These are phyloP conservation scores for Prostheceraeus crozeri DNA, from an alignment of 2,888 invertebrate species.

Conservation along the genomic window DNA sequence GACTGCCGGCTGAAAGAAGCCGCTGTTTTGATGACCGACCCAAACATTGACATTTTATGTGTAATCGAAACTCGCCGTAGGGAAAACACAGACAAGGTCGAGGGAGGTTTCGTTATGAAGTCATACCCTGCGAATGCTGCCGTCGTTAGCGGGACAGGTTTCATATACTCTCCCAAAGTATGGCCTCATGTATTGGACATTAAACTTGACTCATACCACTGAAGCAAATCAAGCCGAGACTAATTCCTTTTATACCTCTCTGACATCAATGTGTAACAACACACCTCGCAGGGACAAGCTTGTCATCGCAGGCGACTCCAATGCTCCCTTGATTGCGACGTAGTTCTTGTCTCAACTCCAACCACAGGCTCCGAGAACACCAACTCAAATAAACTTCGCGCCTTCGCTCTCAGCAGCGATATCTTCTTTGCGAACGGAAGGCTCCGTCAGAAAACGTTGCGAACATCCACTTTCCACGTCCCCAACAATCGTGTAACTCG, in stretches of 20 bases:
- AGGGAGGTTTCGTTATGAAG: too few species aligned
- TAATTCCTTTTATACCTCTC: not conserved
- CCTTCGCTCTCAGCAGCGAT: constrained; percentile 11
- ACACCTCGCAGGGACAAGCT: not conserved
- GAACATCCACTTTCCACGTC: not conserved
- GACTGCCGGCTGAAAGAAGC: constrained; percentile 20
- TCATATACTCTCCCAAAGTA: constrained; percentile 11
- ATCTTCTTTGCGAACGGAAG: constrained; percentile 18
- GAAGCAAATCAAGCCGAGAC: not conserved
- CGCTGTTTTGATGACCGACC: not conserved
- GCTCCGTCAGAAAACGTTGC: not conserved
- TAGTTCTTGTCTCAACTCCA: constrained; percentile 4
- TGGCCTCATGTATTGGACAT: constrained; percentile 10
- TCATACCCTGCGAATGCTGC: not conserved
- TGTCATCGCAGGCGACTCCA: constrained; percentile 20
- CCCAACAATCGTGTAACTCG: too few species aligned
- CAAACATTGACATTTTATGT: constrained; percentile 20
- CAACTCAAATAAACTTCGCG: not conserved
- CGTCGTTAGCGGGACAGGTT: constrained; percentile 12
- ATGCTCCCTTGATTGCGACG: constrained; percentile 8
- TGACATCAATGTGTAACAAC: constrained; percentile 18
- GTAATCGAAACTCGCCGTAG: not conserved
- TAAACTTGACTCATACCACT: not conserved
- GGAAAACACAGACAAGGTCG: constrained; percentile 16
- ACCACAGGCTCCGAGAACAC: not conserved